Percentiles rank a stretch among this genome's conserved stretches.
phyloP scores from a whole-genome alignment of 2,797 vertebrate species.

The Tachyglossus aculeatus region DNA sequence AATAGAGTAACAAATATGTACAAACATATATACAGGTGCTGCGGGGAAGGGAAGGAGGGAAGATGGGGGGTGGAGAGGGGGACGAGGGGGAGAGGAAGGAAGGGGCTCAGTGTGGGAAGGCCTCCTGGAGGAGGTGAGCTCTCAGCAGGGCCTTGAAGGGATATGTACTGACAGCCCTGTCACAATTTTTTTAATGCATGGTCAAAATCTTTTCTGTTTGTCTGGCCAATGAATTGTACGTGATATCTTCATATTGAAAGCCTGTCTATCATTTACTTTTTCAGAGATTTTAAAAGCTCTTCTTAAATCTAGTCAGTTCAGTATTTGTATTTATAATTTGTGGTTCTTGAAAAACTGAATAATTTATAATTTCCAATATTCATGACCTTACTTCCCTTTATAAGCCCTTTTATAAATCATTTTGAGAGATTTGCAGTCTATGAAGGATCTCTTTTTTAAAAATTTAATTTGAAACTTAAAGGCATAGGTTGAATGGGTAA shows the following conservation, averaged over 20 bases:
- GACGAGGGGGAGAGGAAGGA: too few relatives aligned
- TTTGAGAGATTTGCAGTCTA: background rate
- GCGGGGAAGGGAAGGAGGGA: too few relatives aligned
- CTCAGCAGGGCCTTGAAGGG: too few relatives aligned
- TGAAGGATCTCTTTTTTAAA: background rate
- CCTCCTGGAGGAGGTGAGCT: too few relatives aligned
- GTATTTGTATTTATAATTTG: slow-evolving; percentile 4
- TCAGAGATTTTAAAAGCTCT: background rate
- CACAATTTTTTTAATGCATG: background rate
- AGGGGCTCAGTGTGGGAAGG: too few relatives aligned
- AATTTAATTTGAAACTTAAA: slow-evolving; percentile 5
- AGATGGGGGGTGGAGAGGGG: too few relatives aligned
- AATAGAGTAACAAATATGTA: too few relatives aligned
- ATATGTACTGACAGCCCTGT: background rate
- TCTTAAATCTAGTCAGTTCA: background rate
- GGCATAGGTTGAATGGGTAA: background rate
- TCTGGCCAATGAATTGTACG: background rate
- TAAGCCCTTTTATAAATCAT: background rate
- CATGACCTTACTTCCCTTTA: background rate
- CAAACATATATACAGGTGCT: too few relatives aligned
- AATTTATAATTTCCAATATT: slow-evolving; percentile 17
- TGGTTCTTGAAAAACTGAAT: slow-evolving; percentile 4
- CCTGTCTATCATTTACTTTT: background rate
- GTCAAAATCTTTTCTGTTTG: slow-evolving; percentile 7
- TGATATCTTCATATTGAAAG: slow-evolving; percentile 2